Conservation (phyloP, 1,140 invertebrate genomes). For the Drosophila fuyamai region DNA sequence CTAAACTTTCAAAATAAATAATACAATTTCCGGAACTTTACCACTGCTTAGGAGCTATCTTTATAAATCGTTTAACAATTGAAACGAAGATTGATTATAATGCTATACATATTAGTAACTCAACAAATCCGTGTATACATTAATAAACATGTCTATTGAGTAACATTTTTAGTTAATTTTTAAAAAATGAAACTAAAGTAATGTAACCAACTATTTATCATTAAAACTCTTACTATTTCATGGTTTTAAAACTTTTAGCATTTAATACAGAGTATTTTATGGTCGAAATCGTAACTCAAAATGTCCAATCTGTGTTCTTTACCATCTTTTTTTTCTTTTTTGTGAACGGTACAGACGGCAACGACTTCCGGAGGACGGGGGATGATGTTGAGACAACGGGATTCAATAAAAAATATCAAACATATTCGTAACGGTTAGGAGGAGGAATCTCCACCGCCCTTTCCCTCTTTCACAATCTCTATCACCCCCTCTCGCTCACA, state of each 20-base stretch:
- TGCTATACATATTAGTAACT: too few relatives aligned
- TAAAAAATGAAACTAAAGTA: too few relatives aligned
- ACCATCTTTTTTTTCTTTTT: conserved; percentile 46
- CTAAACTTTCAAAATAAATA: too few relatives aligned
- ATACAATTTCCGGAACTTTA: too few relatives aligned
- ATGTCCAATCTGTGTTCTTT: conserved; percentile 33
- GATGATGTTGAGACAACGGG: conserved; percentile 31
- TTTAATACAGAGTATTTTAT: not conserved
- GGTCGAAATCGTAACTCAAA: not conserved
- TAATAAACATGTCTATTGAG: too few relatives aligned
- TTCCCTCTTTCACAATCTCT: not conserved
- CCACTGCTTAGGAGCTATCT: too few relatives aligned
- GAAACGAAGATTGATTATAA: too few relatives aligned
- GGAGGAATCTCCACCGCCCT: conserved; percentile 8
- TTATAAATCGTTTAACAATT: too few relatives aligned
- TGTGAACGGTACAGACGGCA: conserved; percentile 47
- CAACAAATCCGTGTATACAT: too few relatives aligned
- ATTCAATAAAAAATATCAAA: conserved; percentile 80
- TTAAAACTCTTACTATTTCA: not conserved
- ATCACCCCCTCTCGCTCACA: conserved; percentile 6
- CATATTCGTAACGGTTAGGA: conserved; percentile 73
- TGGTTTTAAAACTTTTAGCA: not conserved
- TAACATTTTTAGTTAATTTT: too few relatives aligned
- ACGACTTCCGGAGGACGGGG: conserved; percentile 56
- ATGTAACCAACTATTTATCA: too few relatives aligned